Base-by-base conservation (phyloP, 53 echinoderm and acorn worm species). In the Temnopleurus reevesii region DNA sequence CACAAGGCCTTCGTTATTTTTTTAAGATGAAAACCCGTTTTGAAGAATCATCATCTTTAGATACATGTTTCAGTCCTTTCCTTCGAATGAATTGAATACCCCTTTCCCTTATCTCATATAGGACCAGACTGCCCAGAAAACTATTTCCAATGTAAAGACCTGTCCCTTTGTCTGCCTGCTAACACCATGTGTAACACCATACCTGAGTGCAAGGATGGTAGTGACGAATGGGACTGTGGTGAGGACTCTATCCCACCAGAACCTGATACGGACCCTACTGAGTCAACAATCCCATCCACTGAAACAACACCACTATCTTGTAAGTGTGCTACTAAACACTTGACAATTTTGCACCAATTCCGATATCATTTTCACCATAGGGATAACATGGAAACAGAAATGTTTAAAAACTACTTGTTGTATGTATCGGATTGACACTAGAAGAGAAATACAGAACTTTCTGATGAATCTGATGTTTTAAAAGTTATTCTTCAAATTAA, bases 161-260 rank as follows among this genome's bases (percentile, higher is more conserved):
- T 89, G 12, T 53, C 55, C 9, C 23, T 8, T 1, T 83, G 83
- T 29, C 56, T 93, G 2, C 80, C 81, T 0, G 4, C 54, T 2
- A 88, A 64, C 45, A 63, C 58, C 12, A 7, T 81, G 27, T 93
- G 93, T 58, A 88, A 89, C 45, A 63, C 35, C 5, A 36, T 21
- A 15, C 0, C 3, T 23, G 88, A 93, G 44, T 93, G 93, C 71
- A 76, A 29, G 3, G 91, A 93, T 23, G 81, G 91, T 9, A 93
- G 93, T 66, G 93, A 93, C 59, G 93, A 93, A 55, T 23, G 28
- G 34, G 81, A 89, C 46, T 93, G 93, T 28, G 1, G n/a, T 2
- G 41, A n/a, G 23, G 10, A 9, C 9, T 41, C 71, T 38, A 4
- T 41, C 10, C 12, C 8, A 38, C n/a, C 19, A 27, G 8, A 6